Base-by-base conservation (phyloP, 2,797 vertebrate species). In the Rhynchotus rufescens region DNA sequence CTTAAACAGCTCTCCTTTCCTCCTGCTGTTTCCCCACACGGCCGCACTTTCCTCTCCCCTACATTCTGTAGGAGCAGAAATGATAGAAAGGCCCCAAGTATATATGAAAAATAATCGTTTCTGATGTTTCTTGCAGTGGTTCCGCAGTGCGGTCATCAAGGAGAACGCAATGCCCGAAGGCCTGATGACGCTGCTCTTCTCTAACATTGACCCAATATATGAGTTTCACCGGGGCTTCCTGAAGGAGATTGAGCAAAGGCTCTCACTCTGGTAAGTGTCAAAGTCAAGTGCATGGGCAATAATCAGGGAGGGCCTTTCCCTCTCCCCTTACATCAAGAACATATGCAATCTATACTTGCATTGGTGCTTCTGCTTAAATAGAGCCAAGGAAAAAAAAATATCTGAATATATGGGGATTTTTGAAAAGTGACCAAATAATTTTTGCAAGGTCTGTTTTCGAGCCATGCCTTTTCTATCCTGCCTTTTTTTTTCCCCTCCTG, bases 211-310 rank as follows among this genome's bases (percentile, higher is more conserved):
- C 94, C 99, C 99, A 19, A 98, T 99, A 94, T 99, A 99, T 10
- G 98, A 99, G 95, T 99, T 99, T 97, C 99, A 99, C 80, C 95
- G 98, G 88, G 98, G 98, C 83, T 99, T 99, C 95, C 98, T 99
- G 85, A 99, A 98, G 60, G 99, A 99, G 97, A 94, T 99, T 54
- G 99, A 99, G 90, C 98, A 99, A 96, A 98, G 99, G 82, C 98
- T 99, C 83, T 98, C 97, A 14, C 98, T 99, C 96, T 99, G 99
- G 99, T 99, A 96, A 96, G 96, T 30, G 1, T 15, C 32, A 47
- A 34, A 44, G 32, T 28, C 21, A 64, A 12, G 26, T 4, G 4
- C 15, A 0, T 32, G 52, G 30, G 14, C 65, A 51, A 1, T 2
- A 0, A 45, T 13, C 2, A 66, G 0, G 10, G 13, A 14, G 2